phyloP scores from a whole-genome alignment of 1,140 invertebrate genomes.

The Trypoxylus dichotomus region DNA sequence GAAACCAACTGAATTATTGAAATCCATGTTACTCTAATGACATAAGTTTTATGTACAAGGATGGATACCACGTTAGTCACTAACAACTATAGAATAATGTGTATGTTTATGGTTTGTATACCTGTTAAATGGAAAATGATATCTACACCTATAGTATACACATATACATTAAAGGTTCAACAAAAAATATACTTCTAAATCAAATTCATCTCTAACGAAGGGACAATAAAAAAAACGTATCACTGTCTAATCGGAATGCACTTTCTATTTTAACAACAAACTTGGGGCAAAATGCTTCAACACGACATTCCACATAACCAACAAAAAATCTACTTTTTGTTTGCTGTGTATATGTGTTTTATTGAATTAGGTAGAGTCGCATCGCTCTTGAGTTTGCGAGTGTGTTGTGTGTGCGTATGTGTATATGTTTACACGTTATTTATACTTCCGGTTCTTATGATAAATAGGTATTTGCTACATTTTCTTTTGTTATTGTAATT shows the following conservation, averaged over 20 bases:
- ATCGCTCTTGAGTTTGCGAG: constrained; percentile 11
- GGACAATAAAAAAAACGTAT: not conserved
- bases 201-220: not conserved
- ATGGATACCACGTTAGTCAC: not conserved
- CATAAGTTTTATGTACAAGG: not conserved
- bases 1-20: not conserved
- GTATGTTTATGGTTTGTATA: constrained; percentile 1
- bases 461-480: not conserved
- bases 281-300: constrained; percentile 23
- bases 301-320: constrained; percentile 24
- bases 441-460: not conserved
- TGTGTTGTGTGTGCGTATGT: constrained; percentile 7
- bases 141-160: not conserved
- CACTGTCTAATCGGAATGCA: constrained; percentile 20
- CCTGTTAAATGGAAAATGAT: not conserved
- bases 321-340: constrained; percentile 24
- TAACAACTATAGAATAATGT: not conserved
- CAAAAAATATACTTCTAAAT: not conserved
- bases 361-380: constrained; percentile 25
- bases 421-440: not conserved
- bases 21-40: not conserved
- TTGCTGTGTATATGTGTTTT: constrained; percentile 24
- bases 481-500: no score
- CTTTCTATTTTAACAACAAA: constrained; percentile 12
- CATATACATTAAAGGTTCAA: not conserved